Base-by-base conservation (phyloP, 2,888 invertebrate genomes). In the Lycia hirtaria region DNA sequence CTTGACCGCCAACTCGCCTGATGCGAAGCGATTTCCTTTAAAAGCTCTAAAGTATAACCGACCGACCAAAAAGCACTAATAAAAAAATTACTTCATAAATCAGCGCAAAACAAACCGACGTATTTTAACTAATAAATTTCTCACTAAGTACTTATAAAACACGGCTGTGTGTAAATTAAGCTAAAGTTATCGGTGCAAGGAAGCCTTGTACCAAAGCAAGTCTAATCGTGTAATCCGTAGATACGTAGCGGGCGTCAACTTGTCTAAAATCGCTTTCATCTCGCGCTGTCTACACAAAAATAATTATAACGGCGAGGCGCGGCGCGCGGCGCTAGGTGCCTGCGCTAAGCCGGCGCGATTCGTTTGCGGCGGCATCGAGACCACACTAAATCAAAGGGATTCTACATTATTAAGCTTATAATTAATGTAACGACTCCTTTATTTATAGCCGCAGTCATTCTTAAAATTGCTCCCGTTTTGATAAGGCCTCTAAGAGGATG, bases 371-470 rank as follows among this genome's bases (percentile, higher is more conserved):
- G 83, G 87, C 88, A 84, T 82, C 83, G 87, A 87, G 88, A 85
- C 84, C 82, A 87, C 86, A 89, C 88, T 92, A 91, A 91, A 92
- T 92, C 91, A 92, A 92, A 90, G 90, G 89, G 90, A 91, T 88
- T 89, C 88, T 83, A 88, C 85, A 87, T 88, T 88, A 92, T 91
- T 90, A 90, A 90, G 89, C 88, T 86, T 83, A 90, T 90, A 91
- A 91, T 91, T 90, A 90, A 91, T 90, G 89, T 88, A 88, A 88
- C 87, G 85, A 81, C 87, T 83, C 75, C 78, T 81, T 90, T 88
- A 90, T 90, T 90, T 90, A 90, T 90, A 88, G 88, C 76, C 80
- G 76, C 76, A 83, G 83, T 87, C 85, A 87, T 87, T 88, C 88
- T 91, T 88, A 88, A 88, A 88, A 88, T 86, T 85, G 85, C 83